Percentiles rank a stretch among this genome's conserved stretches.
phyloP scores from a whole-genome alignment of 2,113 vertebrate species.

The Micronycteris hirsuta region DNA sequence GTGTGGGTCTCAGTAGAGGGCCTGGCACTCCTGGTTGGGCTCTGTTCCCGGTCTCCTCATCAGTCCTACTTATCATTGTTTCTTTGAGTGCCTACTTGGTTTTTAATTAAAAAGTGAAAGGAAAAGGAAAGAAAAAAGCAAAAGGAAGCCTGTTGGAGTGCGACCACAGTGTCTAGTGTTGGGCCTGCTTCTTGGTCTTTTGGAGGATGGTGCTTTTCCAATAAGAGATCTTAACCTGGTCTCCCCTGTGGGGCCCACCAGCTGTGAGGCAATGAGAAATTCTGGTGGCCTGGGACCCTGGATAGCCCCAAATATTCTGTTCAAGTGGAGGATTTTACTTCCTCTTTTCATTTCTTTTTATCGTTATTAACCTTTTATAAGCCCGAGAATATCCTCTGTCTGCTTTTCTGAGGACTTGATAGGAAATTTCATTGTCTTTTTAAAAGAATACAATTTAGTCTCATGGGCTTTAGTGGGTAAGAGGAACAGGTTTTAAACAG shows the following conservation, averaged over 20 bases:
- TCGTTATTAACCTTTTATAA: conserved; percentile 10
- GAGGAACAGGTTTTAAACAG: conserved; percentile 3
- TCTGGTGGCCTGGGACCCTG: not conserved
- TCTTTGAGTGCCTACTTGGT: conserved; percentile 18
- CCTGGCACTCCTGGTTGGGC: not conserved
- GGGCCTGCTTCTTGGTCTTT: not conserved
- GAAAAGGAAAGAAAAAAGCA: not conserved
- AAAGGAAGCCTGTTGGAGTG: not conserved
- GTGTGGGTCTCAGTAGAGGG: not conserved
- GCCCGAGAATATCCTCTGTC: not conserved
- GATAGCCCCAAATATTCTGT: not conserved
- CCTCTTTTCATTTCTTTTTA: not conserved
- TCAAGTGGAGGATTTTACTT: not conserved
- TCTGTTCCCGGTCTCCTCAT: conserved; percentile 11
- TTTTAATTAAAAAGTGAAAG: conserved; percentile 40
- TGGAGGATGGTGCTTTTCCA: not conserved
- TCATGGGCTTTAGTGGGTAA: not conserved
- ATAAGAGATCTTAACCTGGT: not conserved
- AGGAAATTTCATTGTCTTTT: conserved; percentile 9
- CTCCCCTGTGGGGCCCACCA: not conserved
- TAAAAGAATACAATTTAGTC: not conserved
- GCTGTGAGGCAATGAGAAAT: not conserved
- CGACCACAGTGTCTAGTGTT: too few species aligned
- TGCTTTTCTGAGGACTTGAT: not conserved
- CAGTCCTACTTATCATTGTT: conserved; percentile 39